These are phyloP conservation scores for Trachurus trachurus DNA, from an alignment of 2,797 vertebrate species.

Conservation along the genomic window DNA sequence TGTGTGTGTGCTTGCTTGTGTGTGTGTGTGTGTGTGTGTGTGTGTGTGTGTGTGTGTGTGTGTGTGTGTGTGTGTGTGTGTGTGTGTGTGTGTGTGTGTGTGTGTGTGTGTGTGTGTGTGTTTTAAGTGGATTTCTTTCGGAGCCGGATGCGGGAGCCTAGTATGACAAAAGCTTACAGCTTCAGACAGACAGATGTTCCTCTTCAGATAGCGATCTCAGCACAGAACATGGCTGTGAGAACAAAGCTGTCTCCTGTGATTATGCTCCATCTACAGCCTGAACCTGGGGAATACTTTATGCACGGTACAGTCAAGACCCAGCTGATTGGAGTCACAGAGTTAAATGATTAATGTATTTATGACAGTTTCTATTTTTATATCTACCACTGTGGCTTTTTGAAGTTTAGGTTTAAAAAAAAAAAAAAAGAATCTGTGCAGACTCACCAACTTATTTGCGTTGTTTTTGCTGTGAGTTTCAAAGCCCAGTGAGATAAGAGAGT, in stretches of 20 bases:
- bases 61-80: constrained; percentile 14
- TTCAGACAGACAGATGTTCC: constrained; percentile 80
- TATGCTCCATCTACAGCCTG: constrained; percentile 54
- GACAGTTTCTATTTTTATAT: constrained; percentile 74
- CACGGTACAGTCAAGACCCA: constrained; percentile 54
- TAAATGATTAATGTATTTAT: constrained; percentile 73
- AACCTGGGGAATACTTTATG: constrained; percentile 69
- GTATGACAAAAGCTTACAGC: constrained; percentile 65
- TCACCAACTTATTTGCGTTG: constrained; percentile 65
- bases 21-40: constrained; percentile 15
- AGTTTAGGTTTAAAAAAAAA: constrained; percentile 31
- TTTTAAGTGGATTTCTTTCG: constrained; percentile 63
- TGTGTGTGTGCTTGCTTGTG: constrained; percentile 18
- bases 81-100: constrained; percentile 14
- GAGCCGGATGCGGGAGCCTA: constrained; percentile 56
- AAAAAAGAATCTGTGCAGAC: constrained; percentile 16
- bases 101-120: constrained; percentile 19
- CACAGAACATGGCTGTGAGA: constrained; percentile 67
- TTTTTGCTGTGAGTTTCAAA: constrained; percentile 67
- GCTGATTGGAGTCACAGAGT: constrained; percentile 65
- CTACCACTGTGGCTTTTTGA: constrained; percentile 49
- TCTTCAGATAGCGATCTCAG: constrained; percentile 74
- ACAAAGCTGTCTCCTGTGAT: constrained; percentile 71
- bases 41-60: constrained; percentile 15
- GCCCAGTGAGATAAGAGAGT: constrained; percentile 57